Evolutionary conservation across 2,113 vertebrate species (phyloP).

Genomic region (Gadus chalcogrammus): DNA sequence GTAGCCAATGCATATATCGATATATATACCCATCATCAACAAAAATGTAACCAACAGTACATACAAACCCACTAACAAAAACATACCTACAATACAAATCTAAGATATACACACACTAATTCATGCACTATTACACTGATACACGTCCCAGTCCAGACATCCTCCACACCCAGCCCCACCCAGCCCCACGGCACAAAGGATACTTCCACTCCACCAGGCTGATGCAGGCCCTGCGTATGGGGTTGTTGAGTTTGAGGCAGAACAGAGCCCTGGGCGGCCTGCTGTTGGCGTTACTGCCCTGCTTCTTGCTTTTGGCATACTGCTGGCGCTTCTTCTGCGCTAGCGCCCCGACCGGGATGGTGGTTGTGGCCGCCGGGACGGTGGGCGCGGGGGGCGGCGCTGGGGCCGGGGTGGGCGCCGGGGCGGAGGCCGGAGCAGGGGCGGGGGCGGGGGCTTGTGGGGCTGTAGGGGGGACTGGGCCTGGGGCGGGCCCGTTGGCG

Average conservation of each 20-base stretch:
- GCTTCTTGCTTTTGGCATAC: slow-evolving; percentile 99
- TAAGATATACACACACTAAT: too few relatives aligned
- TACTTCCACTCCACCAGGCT: slow-evolving; percentile 99
- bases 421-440: slow-evolving; percentile 39
- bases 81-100: too few relatives aligned
- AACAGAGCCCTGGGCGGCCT: slow-evolving; percentile 94
- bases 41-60: too few relatives aligned
- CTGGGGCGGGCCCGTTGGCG: slow-evolving; percentile 79
- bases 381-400: slow-evolving; percentile 50
- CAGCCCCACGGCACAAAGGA: slow-evolving; percentile 76
- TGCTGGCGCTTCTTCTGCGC: slow-evolving; percentile 99
- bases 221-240: slow-evolving; percentile 98
- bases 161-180: too few relatives aligned
- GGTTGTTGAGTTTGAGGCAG: slow-evolving; percentile 98
- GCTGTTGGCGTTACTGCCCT: slow-evolving; percentile 91
- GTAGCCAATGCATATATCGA: too few relatives aligned
- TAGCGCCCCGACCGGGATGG: slow-evolving; percentile 87
- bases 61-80: too few relatives aligned
- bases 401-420: slow-evolving; percentile 34
- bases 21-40: too few relatives aligned
- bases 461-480: slow-evolving; percentile 50
- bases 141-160: too few relatives aligned
- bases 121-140: too few relatives aligned
- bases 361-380: slow-evolving; percentile 41
- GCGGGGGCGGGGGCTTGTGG: slow-evolving; percentile 47